phyloP scores from a whole-genome alignment of 2,113 vertebrate species.

The Dinomys branickii region DNA sequence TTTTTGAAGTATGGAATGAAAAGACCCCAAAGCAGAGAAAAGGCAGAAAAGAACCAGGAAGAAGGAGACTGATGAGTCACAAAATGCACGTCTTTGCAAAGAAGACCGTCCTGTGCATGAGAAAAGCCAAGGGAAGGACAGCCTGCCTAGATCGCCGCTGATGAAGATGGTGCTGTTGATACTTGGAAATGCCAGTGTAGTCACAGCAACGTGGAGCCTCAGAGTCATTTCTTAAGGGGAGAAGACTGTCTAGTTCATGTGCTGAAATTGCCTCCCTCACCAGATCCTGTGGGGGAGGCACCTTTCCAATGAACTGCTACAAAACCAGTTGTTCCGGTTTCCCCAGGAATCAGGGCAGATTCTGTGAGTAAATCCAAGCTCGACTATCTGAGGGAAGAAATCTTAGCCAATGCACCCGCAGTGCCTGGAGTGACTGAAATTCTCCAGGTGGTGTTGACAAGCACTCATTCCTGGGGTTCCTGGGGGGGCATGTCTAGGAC shows the following conservation, averaged over 20 bases:
- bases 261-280: constrained; percentile 49
- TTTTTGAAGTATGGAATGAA: background rate
- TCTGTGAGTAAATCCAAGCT: constrained; percentile 67
- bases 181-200: background rate
- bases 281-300: background rate
- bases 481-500: background rate
- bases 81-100: background rate
- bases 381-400: constrained; percentile 60
- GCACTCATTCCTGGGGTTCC: background rate
- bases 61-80: background rate
- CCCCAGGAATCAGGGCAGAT: background rate
- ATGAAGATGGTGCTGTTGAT: background rate
- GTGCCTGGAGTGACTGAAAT: background rate
- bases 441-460: background rate
- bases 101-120: background rate
- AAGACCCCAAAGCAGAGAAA: background rate
- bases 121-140: background rate
- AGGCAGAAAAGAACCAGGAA: background rate
- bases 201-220: background rate
- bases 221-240: background rate
- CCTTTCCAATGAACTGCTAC: constrained; percentile 17
- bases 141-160: background rate
- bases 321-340: constrained; percentile 80
- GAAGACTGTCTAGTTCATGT: background rate
- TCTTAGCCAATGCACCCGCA: background rate